phyloP scores from a whole-genome alignment of 1,140 invertebrate genomes.

The Bombus pascuorum region DNA sequence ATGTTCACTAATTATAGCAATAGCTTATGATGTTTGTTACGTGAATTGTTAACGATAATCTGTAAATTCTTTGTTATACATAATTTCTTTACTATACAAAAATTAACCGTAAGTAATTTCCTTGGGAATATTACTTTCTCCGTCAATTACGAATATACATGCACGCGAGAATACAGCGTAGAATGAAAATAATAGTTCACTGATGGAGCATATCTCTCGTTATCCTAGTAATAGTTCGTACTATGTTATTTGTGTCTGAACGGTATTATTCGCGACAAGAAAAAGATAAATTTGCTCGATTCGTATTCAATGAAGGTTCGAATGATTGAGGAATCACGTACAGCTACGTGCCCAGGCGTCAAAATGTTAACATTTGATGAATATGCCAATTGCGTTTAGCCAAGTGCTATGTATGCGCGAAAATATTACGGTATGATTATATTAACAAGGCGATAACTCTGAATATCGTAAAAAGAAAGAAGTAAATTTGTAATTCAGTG shows the following conservation, averaged over 20 bases:
- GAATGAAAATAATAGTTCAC: background rate
- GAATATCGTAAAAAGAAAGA: background rate
- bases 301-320: slow-evolving; percentile 22
- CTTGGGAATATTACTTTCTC: rapidly evolving
- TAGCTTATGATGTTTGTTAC: background rate
- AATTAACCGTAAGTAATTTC: background rate
- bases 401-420: background rate
- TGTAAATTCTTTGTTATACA: background rate
- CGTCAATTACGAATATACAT: background rate
- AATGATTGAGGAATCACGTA: slow-evolving; percentile 32
- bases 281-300: slow-evolving; percentile 27
- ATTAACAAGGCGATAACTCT: background rate
- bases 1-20: background rate
- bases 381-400: slow-evolving; percentile 32
- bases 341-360: slow-evolving; percentile 15
- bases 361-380: slow-evolving; percentile 42
- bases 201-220: background rate
- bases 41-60: background rate
- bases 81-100: background rate
- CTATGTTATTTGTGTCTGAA: background rate
- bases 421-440: slow-evolving; percentile 10
- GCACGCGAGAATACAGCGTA: background rate
- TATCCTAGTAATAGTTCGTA: background rate
- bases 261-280: background rate
- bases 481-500: background rate